Base-by-base conservation (phyloP, 2,888 invertebrate genomes). In the Cataglyphis livida region DNA sequence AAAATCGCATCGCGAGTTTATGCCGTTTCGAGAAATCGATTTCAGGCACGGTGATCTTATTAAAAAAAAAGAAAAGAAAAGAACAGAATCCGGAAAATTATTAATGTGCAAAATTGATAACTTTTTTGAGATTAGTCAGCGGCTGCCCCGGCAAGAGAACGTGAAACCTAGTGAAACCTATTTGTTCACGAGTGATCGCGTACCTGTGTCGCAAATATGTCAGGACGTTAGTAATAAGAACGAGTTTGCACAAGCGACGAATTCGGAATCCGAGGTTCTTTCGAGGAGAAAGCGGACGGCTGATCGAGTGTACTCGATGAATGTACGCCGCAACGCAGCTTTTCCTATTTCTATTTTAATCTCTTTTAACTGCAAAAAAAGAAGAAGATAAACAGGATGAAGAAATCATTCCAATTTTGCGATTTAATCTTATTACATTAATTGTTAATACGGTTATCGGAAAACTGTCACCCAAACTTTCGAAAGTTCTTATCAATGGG, bases 281-380 rank as follows among this genome's bases (percentile, higher is more conserved):
- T 85, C 84, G 79, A 76, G 88, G 89, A 89, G 89, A 89, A 89
- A 89, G 90, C 89, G 84, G 85, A 65, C 68, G 74, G 57, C 38
- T 38, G 70, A 73, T 65, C 54, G 82, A 59, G 78, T 71, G 1
- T 51, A 51, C 48, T 51, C 59, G 41, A 78, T 57, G 57, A 68
- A 38, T 57, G 41, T 70, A 64, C 59, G 25, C 25, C 44, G 59
- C 28, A 68, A 57, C 68, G 54, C 10, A 64, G 41, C 28, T 28
- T 59, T 71, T 59, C 71, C 71, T 44, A 44, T 48, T 41, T 79
- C 71, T 59, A 54, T 59, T 41, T 61, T 59, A 21, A 64, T 48
- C 18, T 44, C 25, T 44, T 66, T 25, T 18, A 21, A n/a, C 41
- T 41, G 28, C 32, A 48, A 64, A 28, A 28, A 66, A 57, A 38